Conservation (phyloP, 2,888 invertebrate genomes). For the Stomorhina lunata region DNA sequence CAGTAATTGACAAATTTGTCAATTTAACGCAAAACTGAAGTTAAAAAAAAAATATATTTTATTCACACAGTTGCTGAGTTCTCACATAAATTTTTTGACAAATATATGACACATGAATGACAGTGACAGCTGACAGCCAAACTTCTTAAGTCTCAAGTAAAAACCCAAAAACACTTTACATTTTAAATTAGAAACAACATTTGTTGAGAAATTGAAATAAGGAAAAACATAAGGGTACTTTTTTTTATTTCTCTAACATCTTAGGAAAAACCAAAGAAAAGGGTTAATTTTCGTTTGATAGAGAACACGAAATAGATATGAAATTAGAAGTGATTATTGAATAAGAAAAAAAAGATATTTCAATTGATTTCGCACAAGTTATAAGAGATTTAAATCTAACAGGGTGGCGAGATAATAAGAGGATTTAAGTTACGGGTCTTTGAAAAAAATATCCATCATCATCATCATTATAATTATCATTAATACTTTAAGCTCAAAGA, state of each 20-base stretch:
- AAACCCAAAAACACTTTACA: not conserved
- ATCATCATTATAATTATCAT: conserved; percentile 36
- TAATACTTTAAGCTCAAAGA: not conserved
- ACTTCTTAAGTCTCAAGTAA: conserved; percentile 32
- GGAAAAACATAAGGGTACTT: conserved; percentile 24
- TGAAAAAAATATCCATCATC: not conserved
- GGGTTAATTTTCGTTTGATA: conserved; percentile 28
- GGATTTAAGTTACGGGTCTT: conserved; percentile 45
- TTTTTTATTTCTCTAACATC: not conserved
- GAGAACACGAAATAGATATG: not conserved
- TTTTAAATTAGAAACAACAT: conserved; percentile 30
- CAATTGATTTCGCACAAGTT: conserved; percentile 41
- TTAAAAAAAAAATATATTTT: conserved; percentile 9
- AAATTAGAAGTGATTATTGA: conserved; percentile 21
- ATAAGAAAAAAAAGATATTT: conserved; percentile 15
- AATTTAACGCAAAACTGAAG: conserved; percentile 1
- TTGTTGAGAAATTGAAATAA: too few species aligned
- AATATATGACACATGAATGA: conserved; percentile 48
- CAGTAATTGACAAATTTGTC: conserved; percentile 42
- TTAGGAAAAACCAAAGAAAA: not conserved
- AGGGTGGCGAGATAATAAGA: conserved; percentile 36
- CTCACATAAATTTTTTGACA: conserved; percentile 36
- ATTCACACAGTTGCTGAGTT: conserved; percentile 46
- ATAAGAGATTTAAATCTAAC: not conserved
- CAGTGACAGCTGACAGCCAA: conserved; percentile 54